Evolutionary conservation across 2,888 invertebrate species (phyloP).

Genomic region (Nasonovia ribisnigri): DNA sequence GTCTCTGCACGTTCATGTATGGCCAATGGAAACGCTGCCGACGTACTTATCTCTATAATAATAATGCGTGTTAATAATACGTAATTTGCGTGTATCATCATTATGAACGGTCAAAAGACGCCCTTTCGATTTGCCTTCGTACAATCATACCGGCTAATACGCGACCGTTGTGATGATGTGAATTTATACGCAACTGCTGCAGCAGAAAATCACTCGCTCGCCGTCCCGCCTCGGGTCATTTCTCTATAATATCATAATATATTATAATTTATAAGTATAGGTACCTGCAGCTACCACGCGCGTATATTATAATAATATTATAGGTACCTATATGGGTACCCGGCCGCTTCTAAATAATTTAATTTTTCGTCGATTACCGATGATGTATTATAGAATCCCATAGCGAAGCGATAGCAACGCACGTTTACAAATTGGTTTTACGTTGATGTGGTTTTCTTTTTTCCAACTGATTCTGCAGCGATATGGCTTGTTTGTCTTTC

Average conservation of each 20-base stretch:
- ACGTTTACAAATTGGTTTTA: neutral
- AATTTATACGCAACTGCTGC: neutral
- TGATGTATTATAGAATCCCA: neutral
- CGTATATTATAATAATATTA: neutral
- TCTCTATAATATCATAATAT: neutral
- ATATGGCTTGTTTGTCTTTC: neutral
- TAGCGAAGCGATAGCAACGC: neutral
- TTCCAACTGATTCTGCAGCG: neutral
- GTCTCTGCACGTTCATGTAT: neutral
- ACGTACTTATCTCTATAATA: neutral
- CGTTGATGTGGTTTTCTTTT: neutral
- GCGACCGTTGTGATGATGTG: neutral
- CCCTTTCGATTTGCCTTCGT: neutral
- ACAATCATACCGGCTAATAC: neutral
- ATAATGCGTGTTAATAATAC: neutral
- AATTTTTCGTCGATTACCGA: neutral
- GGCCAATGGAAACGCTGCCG: neutral
- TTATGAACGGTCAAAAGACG: neutral
- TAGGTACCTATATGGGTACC: neutral
- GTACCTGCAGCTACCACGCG: neutral
- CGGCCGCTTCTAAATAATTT: neutral
- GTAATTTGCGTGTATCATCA: neutral
- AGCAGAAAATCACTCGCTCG: neutral
- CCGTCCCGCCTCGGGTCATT: neutral
- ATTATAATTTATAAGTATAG: neutral